Conservation (phyloP, 2,888 invertebrate genomes). For the Entomobrya proxima region DNA sequence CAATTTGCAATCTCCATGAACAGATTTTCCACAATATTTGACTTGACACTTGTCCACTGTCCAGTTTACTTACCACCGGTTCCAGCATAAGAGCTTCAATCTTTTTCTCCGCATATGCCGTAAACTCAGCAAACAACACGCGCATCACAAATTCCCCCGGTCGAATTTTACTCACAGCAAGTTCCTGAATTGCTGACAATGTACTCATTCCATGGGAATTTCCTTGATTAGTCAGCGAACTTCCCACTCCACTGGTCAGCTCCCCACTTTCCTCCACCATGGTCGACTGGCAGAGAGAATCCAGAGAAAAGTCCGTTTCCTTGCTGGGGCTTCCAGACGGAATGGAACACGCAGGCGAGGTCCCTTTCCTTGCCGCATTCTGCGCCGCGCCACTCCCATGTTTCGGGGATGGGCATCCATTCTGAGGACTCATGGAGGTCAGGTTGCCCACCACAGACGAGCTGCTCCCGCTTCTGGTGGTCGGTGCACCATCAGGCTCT, state of each 20-base stretch:
- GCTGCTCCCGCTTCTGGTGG: slow-evolving; percentile 68
- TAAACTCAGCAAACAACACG: slow-evolving; percentile 96
- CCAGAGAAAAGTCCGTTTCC: slow-evolving; percentile 57
- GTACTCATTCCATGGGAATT: slow-evolving; percentile 34
- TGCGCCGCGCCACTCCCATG: slow-evolving; percentile 20
- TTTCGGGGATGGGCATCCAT: slow-evolving; percentile 62
- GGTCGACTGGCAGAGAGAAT: slow-evolving; percentile 48
- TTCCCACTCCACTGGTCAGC: slow-evolving; percentile 38
- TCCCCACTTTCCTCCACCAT: slow-evolving; percentile 49
- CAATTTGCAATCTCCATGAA: neutral
- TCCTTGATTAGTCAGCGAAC: slow-evolving; percentile 12
- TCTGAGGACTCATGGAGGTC: slow-evolving; percentile 57
- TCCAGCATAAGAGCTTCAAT: slow-evolving; percentile 97
- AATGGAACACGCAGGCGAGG: slow-evolving; percentile 55
- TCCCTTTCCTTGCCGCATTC: slow-evolving; percentile 12
- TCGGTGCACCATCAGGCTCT: slow-evolving; percentile 73
- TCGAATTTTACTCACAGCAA: slow-evolving; percentile 77
- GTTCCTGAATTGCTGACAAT: slow-evolving; percentile 53
- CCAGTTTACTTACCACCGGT: slow-evolving; percentile 82
- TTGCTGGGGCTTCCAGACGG: slow-evolving; percentile 63
- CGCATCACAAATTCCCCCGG: slow-evolving; percentile 98
- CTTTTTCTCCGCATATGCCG: slow-evolving; percentile 94
- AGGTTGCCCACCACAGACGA: slow-evolving; percentile 60
- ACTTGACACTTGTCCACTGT: neutral
- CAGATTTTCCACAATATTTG: neutral